Evolutionary conservation across 2,113 vertebrate species (phyloP), one percentile per base, ranked within the genome.

Genomic region (Pao palembangensis): DNA sequence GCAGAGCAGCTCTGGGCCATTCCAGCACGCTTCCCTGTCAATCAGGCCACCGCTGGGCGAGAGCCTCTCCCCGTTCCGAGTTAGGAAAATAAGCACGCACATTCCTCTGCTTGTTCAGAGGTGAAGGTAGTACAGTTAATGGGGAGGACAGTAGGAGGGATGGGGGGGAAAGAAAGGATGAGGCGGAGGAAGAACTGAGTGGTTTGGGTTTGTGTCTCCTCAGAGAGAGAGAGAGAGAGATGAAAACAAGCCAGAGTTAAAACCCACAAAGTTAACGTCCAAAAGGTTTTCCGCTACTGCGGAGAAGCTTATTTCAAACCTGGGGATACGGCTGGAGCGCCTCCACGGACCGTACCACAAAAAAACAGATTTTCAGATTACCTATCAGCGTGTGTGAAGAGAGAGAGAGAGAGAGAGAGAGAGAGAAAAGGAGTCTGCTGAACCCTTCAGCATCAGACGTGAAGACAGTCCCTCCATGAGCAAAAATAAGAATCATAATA

Each of bases 71-170:
- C 68, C 54, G 52, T 76, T 56, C 61, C 64, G 68, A 76, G 71
- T 87, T 83, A 85, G 47, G 61, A 80, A 89, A 90, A 89, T 78
- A 89, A 85, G 71, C 78, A 61, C 7, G 48, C n/a, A 66, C 76
- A 85, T 91, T 91, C 84, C 82, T 73, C 20, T 14, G 41, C 64
- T 80, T 69, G 71, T 71, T 71, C 67, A 43, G 61, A 78, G 47
- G 53, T 4, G 48, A 71, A 63, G 55, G 48, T 46, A 57, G 55
- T 21, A n/a, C n/a, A 6, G 46, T 46, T 63, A 71, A 79, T 68
- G 73, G 85, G 58, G 69, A 80, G 64, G 74, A 75, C 79, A 69
- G 79, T 18, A 65, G 64, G 47, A 55, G 6, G 31, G 43, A 69
- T 31, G 50, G 65, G 52, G 13, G 2, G 21, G 19, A 17, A 11